phyloP scores from a whole-genome alignment of 1,140 invertebrate species.

The Drosophila nikananu region DNA sequence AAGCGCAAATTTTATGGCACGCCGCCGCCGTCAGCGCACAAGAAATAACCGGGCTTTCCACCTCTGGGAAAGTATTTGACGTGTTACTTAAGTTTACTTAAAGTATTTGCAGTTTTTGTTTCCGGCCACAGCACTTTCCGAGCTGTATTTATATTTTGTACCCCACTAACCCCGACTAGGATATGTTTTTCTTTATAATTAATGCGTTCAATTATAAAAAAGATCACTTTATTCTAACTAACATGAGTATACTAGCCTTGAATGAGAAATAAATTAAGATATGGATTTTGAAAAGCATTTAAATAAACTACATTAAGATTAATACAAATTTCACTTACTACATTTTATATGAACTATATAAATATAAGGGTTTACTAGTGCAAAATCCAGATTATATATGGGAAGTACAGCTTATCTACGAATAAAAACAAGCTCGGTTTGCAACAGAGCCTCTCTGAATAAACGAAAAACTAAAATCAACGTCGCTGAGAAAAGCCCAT shows the following conservation, averaged over 20 bases:
- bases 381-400: neutral
- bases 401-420: constrained; percentile 6
- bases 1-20: constrained; percentile 80
- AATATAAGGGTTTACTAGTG: neutral
- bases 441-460: neutral
- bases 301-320: neutral
- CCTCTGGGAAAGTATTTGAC: constrained; percentile 31
- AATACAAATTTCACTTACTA: neutral
- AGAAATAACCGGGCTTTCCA: constrained; percentile 52
- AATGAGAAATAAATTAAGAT: constrained; percentile 30
- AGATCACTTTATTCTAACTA: constrained; percentile 32
- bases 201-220: constrained; percentile 23
- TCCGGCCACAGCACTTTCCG: constrained; percentile 34
- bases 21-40: constrained; percentile 67
- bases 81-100: constrained; percentile 65
- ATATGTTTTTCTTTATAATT: constrained; percentile 32
- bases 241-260: constrained; percentile 29
- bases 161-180: constrained; percentile 22
- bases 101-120: constrained; percentile 64
- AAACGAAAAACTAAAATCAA: constrained; percentile 6
- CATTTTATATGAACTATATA: neutral
- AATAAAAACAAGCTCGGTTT: neutral
- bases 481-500: constrained; percentile 31
- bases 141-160: constrained; percentile 37
- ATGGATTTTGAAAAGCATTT: constrained; percentile 16